Base-by-base conservation (phyloP, 2,888 invertebrate genomes). In the Rapana venosa region DNA sequence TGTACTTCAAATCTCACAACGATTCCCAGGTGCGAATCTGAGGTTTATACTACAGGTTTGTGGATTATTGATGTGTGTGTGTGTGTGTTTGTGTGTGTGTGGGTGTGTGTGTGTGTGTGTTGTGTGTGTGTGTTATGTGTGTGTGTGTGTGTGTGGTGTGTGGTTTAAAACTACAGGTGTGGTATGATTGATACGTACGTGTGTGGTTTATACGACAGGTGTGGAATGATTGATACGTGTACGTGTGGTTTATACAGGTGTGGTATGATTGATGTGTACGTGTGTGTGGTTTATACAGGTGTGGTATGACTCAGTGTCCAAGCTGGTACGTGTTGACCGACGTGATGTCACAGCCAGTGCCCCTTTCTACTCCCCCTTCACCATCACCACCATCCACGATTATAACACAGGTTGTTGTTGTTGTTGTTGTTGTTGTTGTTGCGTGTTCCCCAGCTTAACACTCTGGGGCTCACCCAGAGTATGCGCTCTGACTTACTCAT, bases 301-400 rank as follows among this genome's bases (percentile, higher is more conserved):
- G 13, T 94, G 94, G 94, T 94, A 94, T 90, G 94, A 94, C 86
- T 90, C 90, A 22, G 90, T 85, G 2, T 91, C 92, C 87, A 91
- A 94, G 77, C 87, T 95, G 86, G 89, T 93, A 0, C 91, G 94
- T 17, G 93, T 92, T 30, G 95, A 94, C 88, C 91, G 83, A 20
- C 91, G 91, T 35, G 87, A 92, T 32, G 87, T 90, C 15, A 85
- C 66, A 13, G 87, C 90, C 6, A 70, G 89, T 2, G 87, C 91
- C 5, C 93, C 93, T 26, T 94, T 88, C 81, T 93, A 92, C 88
- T 91, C 93, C 1, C 93, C 92, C 30, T 92, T 93, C 87, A 94
- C 94, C 13, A 89, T 93, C 88, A 93, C 93, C 4, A 85, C 92
- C 26, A 93, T 95, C 30, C 94, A 94, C 84, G 95, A 92, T 81